Base-by-base conservation (phyloP, 2,797 vertebrate species). In the Enteromius unitaeniatus region DNA sequence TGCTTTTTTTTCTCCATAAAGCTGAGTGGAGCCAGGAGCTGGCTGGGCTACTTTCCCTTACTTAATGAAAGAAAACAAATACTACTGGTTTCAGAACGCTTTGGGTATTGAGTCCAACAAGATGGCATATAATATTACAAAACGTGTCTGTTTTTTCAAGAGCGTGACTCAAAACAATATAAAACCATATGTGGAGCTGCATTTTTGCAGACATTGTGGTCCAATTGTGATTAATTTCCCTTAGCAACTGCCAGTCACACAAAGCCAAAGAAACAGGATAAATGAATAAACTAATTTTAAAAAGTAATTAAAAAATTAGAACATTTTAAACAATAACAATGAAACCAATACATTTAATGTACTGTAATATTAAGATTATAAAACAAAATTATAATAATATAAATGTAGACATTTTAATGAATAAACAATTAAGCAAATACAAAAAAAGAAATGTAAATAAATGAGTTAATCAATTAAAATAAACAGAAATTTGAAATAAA, bases 11-110 rank as follows among this genome's bases (percentile, higher is more conserved):
- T 15, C 78, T 88, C 86, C 81, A 49, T 72, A 75, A 85, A 82
- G 67, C 75, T 49, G 19, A 84, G 83, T 75, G 53, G 80, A 86
- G 83, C 69, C 76, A 85, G 78, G 81, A 62, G 70, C 85, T 81
- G 79, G 77, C 85, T 79, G 82, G 87, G 87, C 89, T 89, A 88
- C 88, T 92, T 92, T 90, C 89, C 77, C 79, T 88, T 88, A 91
- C 89, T 92, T 93, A 93, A 93, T 93, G 88, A 92, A 91, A 91
- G 87, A 85, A 90, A 89, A 91, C 86, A 89, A 92, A 89, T 81
- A 86, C 84, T 88, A 88, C 86, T 84, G 89, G 72, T 85, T 89
- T 86, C 64, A 84, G 80, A 86, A 82, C 85, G 88, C 86, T 89
- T 91, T 90, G 78, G 88, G 91, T 90, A 91, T 89, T 87, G 84